Evolutionary conservation across 2,888 invertebrate species (phyloP).

Genomic region (Dryobota labecula): DNA sequence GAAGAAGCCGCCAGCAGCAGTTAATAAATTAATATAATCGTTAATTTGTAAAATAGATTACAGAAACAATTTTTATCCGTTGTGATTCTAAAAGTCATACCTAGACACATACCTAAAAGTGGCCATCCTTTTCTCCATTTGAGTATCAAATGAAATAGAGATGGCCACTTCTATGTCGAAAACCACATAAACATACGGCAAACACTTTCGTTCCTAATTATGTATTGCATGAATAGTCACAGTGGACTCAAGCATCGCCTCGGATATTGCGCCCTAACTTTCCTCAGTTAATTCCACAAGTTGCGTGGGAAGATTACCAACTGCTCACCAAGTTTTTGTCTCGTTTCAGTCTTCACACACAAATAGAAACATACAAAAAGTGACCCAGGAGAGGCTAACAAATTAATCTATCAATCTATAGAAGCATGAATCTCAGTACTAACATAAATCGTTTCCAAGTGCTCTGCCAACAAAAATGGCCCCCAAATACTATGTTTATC

Average conservation of each 20-base stretch:
- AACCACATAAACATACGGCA: not conserved
- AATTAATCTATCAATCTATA: conserved; percentile 29
- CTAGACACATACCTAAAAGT: too few relatives aligned
- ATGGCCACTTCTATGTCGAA: not conserved
- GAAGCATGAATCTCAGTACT: conserved; percentile 1
- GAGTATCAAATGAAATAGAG: not conserved
- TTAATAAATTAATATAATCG: not conserved
- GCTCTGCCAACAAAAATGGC: conserved; percentile 26
- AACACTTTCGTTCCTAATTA: conserved; percentile 9
- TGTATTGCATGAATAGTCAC: conserved; percentile 22
- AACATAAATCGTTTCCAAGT: conserved; percentile 16
- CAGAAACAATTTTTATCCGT: not conserved
- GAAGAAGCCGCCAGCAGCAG: too few relatives aligned
- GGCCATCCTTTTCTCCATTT: too few relatives aligned
- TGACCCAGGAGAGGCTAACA: conserved; percentile 17
- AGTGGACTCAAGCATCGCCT: not conserved
- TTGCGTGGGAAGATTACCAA: conserved; percentile 38
- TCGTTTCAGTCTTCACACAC: conserved; percentile 13
- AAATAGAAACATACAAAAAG: conserved; percentile 38
- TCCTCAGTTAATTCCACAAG: conserved; percentile 22
- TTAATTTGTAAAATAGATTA: not conserved
- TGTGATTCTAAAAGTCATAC: not conserved
- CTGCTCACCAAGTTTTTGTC: conserved; percentile 42
- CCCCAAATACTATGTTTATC: conserved; percentile 27
- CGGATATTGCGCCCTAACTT: conserved; percentile 18